These are phyloP conservation scores for Acipenser transmontanus DNA, from an alignment of 2,797 vertebrate genomes.

Conservation along the genomic window DNA sequence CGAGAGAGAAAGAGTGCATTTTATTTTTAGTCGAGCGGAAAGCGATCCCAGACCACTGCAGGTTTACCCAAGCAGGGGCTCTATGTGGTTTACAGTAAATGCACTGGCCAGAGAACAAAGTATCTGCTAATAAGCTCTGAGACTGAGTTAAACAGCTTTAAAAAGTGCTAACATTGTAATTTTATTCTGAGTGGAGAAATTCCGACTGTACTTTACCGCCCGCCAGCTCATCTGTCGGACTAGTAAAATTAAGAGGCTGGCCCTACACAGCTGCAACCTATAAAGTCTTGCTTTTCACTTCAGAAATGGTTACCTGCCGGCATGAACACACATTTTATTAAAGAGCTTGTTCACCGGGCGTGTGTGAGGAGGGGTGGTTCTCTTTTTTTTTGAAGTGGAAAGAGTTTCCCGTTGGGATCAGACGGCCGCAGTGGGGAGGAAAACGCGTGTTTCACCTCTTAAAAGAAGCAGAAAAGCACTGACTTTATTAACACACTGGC, in stretches of 20 bases:
- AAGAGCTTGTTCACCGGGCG: neutral
- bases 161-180: constrained; percentile 66
- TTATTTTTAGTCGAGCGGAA: neutral
- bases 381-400: constrained; percentile 3
- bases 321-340: neutral
- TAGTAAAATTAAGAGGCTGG: constrained; percentile 69
- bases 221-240: constrained; percentile 49
- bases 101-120: constrained; percentile 43
- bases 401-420: neutral
- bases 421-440: too few relatives aligned
- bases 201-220: constrained; percentile 63
- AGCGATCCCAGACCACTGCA: neutral
- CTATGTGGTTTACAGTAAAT: constrained; percentile 23
- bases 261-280: constrained; percentile 65
- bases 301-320: neutral
- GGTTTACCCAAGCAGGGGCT: constrained; percentile 24
- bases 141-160: constrained; percentile 60
- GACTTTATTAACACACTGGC: constrained; percentile 3
- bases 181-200: constrained; percentile 60
- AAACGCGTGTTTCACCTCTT: constrained; percentile 3
- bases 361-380: constrained; percentile 16
- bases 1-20: neutral
- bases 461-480: neutral
- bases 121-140: constrained; percentile 48
- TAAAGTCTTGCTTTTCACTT: constrained; percentile 44